A percentile compares a stretch with the other conserved stretches of the same genome.
Conservation (phyloP, 2,113 vertebrate species). For the Plecotus auritus region DNA sequence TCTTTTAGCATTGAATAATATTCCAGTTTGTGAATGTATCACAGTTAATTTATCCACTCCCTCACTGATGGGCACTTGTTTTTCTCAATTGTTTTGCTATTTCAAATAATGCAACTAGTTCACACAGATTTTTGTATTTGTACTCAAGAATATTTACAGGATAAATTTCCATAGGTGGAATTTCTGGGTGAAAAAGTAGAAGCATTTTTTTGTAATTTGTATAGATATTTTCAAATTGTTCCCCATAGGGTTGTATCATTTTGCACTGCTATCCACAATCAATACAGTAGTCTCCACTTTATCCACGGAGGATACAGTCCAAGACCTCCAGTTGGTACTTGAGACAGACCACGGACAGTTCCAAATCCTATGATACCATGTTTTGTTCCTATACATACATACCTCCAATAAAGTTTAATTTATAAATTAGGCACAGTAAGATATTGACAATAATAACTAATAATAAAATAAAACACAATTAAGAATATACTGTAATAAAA, state of each 20-base stretch:
- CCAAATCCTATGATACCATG: background rate
- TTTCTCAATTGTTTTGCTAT: background rate
- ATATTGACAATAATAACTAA: background rate
- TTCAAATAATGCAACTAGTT: background rate
- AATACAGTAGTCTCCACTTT: background rate
- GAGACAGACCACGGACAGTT: background rate
- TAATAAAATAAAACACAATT: background rate
- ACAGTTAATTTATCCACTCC: background rate
- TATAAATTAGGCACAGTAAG: background rate
- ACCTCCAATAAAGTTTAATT: background rate
- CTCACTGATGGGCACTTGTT: background rate
- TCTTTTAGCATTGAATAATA: background rate
- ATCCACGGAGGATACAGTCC: fast-evolving
- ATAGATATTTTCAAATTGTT: background rate
- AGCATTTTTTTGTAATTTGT: background rate
- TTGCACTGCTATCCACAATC: background rate
- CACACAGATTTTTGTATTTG: background rate
- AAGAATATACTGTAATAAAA: background rate
- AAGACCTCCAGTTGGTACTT: background rate
- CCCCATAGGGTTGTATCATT: background rate
- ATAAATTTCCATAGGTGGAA: background rate
- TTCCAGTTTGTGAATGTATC: background rate
- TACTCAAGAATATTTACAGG: background rate
- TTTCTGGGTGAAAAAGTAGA: background rate
- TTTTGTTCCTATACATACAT: background rate